Evolutionary conservation across 2,113 vertebrate species (phyloP).

Genomic region (Apus apus): DNA sequence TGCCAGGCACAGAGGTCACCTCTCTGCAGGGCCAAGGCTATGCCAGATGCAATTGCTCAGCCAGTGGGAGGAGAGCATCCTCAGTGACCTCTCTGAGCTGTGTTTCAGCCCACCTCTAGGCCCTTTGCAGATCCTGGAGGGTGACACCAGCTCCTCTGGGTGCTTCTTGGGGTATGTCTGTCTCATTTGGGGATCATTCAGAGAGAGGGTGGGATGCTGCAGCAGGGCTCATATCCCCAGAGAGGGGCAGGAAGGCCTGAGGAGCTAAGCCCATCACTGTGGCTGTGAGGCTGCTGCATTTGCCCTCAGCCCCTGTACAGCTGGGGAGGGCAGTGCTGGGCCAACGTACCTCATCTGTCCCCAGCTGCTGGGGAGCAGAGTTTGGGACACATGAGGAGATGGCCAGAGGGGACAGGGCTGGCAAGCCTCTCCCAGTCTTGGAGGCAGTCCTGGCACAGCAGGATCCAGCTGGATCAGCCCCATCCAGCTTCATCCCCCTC

Average conservation of each 20-base stretch:
- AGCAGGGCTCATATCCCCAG: not conserved
- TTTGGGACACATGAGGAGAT: fast-evolving
- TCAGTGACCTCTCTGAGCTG: not conserved
- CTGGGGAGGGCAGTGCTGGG: fast-evolving
- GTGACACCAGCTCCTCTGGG: not conserved
- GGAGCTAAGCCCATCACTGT: not conserved
- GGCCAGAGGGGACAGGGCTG: not conserved
- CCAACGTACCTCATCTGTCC: not conserved
- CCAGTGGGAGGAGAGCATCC: not conserved
- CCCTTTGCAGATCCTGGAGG: not conserved
- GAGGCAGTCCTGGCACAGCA: not conserved
- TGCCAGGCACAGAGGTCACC: not conserved
- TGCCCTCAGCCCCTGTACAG: not conserved
- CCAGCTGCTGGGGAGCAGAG: not conserved
- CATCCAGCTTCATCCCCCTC: not conserved
- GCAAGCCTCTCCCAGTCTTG: not conserved
- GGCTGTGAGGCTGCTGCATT: not conserved
- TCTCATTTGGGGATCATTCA: not conserved
- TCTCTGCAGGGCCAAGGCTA: not conserved
- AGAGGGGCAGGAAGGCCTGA: fast-evolving
- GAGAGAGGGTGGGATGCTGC: not conserved
- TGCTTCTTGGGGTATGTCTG: fast-evolving
- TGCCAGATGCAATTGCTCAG: not conserved
- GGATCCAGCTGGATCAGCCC: not conserved
- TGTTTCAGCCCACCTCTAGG: not conserved